phyloP scores from a whole-genome alignment of 2,797 vertebrate species.

The Enteromius treurensis region DNA sequence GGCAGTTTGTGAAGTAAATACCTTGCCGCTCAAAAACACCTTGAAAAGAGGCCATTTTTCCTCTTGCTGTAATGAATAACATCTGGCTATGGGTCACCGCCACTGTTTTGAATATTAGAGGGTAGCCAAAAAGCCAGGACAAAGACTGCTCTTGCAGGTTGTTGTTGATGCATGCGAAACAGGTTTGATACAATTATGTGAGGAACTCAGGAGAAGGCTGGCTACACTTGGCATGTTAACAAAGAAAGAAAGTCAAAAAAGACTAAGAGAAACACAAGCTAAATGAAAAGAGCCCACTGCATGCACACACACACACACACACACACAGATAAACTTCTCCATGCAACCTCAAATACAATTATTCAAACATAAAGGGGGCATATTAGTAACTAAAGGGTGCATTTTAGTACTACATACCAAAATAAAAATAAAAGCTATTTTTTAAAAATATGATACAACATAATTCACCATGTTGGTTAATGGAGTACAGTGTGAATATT shows the following conservation, averaged over 20 bases:
- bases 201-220: background rate
- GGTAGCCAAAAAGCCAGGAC: conserved; percentile 26
- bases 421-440: too few species aligned
- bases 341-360: too few species aligned
- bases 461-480: background rate
- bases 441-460: background rate
- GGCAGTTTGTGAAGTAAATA: conserved; percentile 17
- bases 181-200: background rate
- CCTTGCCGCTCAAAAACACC: conserved; percentile 6
- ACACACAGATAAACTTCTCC: too few species aligned
- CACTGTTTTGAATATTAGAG: conserved; percentile 26
- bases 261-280: background rate
- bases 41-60: conserved; percentile 23
- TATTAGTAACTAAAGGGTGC: background rate
- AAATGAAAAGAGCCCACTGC: background rate
- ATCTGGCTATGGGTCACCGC: conserved; percentile 41
- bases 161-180: background rate
- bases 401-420: background rate
- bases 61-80: conserved; percentile 34
- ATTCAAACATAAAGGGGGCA: background rate
- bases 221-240: background rate
- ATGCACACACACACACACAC: too few species aligned
- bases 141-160: background rate
- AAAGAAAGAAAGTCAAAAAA: background rate
- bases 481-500: background rate